Conservation (phyloP, 2,888 invertebrate genomes). For the Melinopterus prodromus region DNA sequence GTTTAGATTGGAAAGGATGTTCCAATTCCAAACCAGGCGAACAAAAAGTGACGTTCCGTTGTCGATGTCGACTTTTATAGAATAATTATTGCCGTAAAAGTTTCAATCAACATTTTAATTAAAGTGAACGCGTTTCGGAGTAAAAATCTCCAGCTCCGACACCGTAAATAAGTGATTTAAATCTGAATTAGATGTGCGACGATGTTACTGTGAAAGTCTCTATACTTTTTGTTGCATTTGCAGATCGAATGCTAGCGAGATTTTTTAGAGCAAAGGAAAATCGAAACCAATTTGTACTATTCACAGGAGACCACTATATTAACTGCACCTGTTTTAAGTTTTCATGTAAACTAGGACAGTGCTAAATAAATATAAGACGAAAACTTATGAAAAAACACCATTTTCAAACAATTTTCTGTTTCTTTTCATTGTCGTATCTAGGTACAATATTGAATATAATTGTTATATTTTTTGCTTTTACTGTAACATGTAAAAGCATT, state of each 20-base stretch:
- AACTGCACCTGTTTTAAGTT: not conserved
- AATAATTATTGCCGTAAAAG: not conserved
- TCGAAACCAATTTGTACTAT: not conserved
- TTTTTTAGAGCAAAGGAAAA: not conserved
- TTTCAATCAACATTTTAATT: constrained; percentile 4
- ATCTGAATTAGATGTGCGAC: not conserved
- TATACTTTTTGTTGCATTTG: not conserved
- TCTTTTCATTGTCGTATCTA: no score
- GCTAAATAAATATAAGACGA: no score
- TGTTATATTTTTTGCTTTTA: no score
- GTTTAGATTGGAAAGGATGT: not conserved
- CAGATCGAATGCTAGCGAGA: not conserved
- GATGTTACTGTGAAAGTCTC: not conserved
- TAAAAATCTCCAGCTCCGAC: not conserved
- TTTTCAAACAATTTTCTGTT: no score
- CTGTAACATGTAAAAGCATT: no score
- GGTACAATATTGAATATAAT: no score
- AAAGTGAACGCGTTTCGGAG: not conserved
- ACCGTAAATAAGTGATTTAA: not conserved
- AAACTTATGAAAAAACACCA: no score
- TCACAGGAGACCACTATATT: not conserved
- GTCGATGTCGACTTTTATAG: not conserved
- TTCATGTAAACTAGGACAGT: not conserved
- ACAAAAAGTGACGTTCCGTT: not conserved
- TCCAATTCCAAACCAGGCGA: not conserved